Evolutionary conservation across 2,888 invertebrate species (phyloP).

Genomic region (Pterostichus madidus): DNA sequence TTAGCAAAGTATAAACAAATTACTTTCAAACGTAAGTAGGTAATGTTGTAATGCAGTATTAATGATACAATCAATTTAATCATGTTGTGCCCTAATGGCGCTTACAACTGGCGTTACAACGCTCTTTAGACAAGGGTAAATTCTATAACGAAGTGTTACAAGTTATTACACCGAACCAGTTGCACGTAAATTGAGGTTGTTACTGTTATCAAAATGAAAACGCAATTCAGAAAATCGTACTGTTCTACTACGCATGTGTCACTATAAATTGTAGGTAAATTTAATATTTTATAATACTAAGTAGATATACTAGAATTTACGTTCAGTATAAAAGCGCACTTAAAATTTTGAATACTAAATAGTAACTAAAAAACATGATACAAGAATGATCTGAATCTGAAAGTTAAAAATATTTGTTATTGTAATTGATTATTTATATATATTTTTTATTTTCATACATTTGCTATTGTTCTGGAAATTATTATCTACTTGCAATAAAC

Average conservation of each 20-base stretch:
- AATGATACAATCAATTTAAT: slow-evolving; percentile 51
- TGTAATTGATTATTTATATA: too few relatives aligned
- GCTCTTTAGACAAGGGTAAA: slow-evolving; percentile 45
- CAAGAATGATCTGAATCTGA: too few relatives aligned
- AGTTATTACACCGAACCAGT: slow-evolving; percentile 10
- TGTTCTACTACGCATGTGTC: background rate
- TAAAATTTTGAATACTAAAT: too few relatives aligned
- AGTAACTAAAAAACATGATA: too few relatives aligned
- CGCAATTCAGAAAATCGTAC: background rate
- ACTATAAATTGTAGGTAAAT: background rate
- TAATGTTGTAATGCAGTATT: slow-evolving; percentile 46
- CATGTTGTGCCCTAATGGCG: slow-evolving; percentile 31
- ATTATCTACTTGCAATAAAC: too few relatives aligned
- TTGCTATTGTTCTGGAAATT: too few relatives aligned
- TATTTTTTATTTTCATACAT: too few relatives aligned
- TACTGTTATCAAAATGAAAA: background rate
- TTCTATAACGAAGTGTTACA: slow-evolving; percentile 41
- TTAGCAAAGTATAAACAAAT: slow-evolving; percentile 31
- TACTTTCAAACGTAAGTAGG: slow-evolving; percentile 37
- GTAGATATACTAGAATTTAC: too few relatives aligned
- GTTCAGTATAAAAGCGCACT: too few relatives aligned
- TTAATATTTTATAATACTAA: background rate
- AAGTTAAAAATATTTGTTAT: too few relatives aligned
- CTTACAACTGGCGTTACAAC: background rate
- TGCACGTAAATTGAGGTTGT: background rate